Evolutionary conservation across 1,140 invertebrate species (phyloP), one percentile per base, ranked within the genome.

Genomic region (Aphidius ervi): DNA sequence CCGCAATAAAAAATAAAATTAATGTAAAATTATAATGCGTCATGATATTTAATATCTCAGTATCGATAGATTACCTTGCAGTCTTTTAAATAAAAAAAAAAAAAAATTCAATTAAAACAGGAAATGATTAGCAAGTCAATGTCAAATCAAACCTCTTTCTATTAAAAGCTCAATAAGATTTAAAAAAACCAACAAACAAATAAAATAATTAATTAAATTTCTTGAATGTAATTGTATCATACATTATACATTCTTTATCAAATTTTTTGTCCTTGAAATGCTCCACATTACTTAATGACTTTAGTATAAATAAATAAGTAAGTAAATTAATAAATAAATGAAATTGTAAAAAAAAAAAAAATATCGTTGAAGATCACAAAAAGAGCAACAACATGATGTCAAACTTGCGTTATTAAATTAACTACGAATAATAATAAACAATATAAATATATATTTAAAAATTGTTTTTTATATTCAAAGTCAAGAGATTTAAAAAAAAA

Each of bases 1-100:
- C 63, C 64, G 69, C 70, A 74, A 75, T 72, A 76, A 73, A 72
- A 31, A 75, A 72, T 74, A 73, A 73, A 67, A 68, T 75, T 74
- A 75, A 73, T 78, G 74, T 76, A 69, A 76, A 76, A 74, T 75
- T 67, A 71, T 61, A 56, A 61, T 54, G 42, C 41, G 8, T 73
- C 67, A 39, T 20, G 54, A 56, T 56, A 56, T 46, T 46, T 46
- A 56, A 43, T 71, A 63, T 63, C 40, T 63, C 64, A 16, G 67
- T 62, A 68, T 59, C 67, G 62, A 63, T 59, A 65, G 63, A 66
- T 62, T 41, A 67, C 62, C 68, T 63, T 61, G 66, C 63, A 63
- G 46, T 16, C 16, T 53, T 37, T 45, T 60, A 39, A 16, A 4
- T 47, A 37, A 42, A 58, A 54, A 10, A 46, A 20, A 20, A 48